A percentile compares a stretch with the other conserved stretches of the same genome.
These are phyloP conservation scores for Amphipoea oculea DNA, from an alignment of 2,888 invertebrate genomes.

Conservation along the genomic window DNA sequence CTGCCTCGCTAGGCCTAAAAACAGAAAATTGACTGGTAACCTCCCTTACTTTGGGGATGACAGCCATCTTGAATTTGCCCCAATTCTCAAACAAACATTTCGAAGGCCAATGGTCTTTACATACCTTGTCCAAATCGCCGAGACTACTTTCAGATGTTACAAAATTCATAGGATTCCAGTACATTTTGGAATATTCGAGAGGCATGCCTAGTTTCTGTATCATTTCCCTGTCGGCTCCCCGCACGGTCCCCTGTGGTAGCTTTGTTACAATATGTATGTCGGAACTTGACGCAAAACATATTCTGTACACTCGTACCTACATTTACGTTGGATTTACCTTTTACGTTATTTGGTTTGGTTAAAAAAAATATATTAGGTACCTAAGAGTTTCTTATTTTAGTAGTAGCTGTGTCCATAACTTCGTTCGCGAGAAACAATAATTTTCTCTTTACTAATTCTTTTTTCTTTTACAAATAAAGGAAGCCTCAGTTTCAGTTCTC, in stretches of 20 bases:
- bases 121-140: slow-evolving; percentile 42
- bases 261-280: slow-evolving; percentile 65
- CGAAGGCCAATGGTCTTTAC: slow-evolving; percentile 48
- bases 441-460: neutral
- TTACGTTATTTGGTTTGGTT: slow-evolving; percentile 15
- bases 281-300: slow-evolving; percentile 59
- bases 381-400: neutral
- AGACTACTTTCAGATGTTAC: slow-evolving; percentile 64
- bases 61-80: slow-evolving; percentile 53
- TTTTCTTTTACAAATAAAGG: too few relatives aligned
- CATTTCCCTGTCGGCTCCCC: slow-evolving; percentile 62
- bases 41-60: slow-evolving; percentile 24
- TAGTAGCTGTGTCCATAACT: neutral
- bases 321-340: slow-evolving; percentile 30
- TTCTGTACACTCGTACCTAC: slow-evolving; percentile 34
- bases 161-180: slow-evolving; percentile 65
- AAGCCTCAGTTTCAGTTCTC: too few relatives aligned
- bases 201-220: slow-evolving; percentile 63
- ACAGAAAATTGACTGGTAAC: slow-evolving; percentile 6
- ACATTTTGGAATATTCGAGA: slow-evolving; percentile 62
- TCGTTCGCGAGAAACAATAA: neutral
- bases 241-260: slow-evolving; percentile 54
- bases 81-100: slow-evolving; percentile 49
- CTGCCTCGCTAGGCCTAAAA: neutral
- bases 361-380: slow-evolving; percentile 3